Evolutionary conservation across 2,888 invertebrate genomes (phyloP), one percentile per base, ranked within the genome.

Genomic region (Eupithecia abbreviata): DNA sequence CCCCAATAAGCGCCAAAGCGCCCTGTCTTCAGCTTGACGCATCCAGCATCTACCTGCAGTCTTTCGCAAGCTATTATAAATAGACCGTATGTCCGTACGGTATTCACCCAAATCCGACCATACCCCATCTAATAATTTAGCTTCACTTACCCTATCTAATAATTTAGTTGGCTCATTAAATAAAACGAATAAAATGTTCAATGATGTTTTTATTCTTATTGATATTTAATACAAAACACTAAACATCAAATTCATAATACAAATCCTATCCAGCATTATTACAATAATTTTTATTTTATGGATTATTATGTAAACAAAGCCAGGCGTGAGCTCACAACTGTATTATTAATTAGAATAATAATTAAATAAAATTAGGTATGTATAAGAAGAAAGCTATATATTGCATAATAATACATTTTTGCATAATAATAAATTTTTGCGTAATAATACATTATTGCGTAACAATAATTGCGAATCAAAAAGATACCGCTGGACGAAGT

Each of bases 201-300:
- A 78, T 74, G 74, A 69, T 74, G 72, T 76, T 76, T 78, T 78
- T 76, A 78, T 74, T 73, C 72, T 69, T 73, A 71, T 71, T 77
- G 49, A 74, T 75, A 76, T 76, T 76, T 76, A 76, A 79, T 74
- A 79, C 58, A 78, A 78, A 79, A 80, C 72, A 75, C 74, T 72
- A 72, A 75, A 76, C 78, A 78, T 72, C 70, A 67, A 65, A 68
- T 75, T 76, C 18, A 72, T 76, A 72, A 76, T 74, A 74, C 76
- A 73, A 81, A 80, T 71, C 69, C 72, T 68, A 15, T 49, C 69
- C 66, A 68, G 73, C 41, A 71, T 67, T 69, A 51, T 45, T 73
- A 77, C 47, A 62, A 68, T 49, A 68, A 67, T 66, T 70, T n/a
- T 45, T 66, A 43, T 70, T 62, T 77, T 74, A 15, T 45, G 51